These are phyloP conservation scores for Chamaetylas fuelleborni DNA, from an alignment of 2,113 vertebrate genomes.

Conservation along the genomic window DNA sequence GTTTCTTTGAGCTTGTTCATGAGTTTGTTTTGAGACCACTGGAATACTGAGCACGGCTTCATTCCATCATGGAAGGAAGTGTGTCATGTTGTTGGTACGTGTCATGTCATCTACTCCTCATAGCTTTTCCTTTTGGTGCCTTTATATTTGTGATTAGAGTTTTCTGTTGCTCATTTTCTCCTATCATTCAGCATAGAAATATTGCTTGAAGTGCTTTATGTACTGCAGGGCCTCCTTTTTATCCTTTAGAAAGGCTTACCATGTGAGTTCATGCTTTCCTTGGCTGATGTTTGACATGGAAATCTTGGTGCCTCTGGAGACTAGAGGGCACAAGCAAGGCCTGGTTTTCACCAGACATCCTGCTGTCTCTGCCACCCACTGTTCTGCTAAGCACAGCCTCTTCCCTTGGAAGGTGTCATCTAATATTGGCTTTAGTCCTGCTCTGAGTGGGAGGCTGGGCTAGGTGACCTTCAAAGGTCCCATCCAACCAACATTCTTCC, in stretches of 20 bases:
- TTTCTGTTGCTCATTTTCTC: background rate
- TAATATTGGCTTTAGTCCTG: background rate
- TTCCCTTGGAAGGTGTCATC: fast-evolving
- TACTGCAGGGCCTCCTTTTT: background rate
- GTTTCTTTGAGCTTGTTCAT: background rate
- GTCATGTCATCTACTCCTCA: background rate
- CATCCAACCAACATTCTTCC: background rate
- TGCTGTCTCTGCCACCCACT: background rate
- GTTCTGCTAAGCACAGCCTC: background rate
- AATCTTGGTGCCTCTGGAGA: background rate
- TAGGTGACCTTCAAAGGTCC: background rate
- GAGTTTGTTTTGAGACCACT: background rate
- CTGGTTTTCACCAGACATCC: background rate
- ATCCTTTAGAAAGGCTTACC: background rate
- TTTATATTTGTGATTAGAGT: background rate
- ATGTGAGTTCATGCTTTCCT: background rate
- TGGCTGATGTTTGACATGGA: background rate
- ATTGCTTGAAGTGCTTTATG: background rate
- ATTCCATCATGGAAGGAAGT: fast-evolving
- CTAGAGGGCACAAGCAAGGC: background rate
- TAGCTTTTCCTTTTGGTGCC: background rate
- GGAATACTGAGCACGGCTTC: background rate
- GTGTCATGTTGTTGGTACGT: background rate
- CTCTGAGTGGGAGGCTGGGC: background rate
- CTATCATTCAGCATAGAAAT: background rate